Conservation (phyloP, 2,888 invertebrate genomes). For the Dicranocentrus wangi region DNA sequence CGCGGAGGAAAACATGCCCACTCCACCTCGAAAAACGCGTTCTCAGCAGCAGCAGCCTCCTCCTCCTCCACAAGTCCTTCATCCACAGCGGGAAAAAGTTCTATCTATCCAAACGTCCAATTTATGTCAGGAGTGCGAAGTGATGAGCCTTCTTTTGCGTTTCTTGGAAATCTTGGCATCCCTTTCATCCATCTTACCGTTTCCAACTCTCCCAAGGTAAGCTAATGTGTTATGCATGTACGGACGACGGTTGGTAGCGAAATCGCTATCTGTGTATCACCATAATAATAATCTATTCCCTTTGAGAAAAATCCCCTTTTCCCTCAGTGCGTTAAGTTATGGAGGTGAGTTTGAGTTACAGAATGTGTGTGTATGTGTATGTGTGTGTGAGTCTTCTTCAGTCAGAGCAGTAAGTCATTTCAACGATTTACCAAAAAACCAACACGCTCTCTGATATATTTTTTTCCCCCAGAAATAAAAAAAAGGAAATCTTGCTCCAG, state of each 20-base stretch:
- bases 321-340: not conserved
- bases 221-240: slow-evolving; percentile 43
- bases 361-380: too few species aligned
- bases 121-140: slow-evolving; percentile 69
- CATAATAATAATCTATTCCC: not conserved
- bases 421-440: slow-evolving; percentile 31
- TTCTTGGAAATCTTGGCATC: slow-evolving; percentile 72
- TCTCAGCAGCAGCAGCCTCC: slow-evolving; percentile 43
- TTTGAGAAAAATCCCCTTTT: not conserved
- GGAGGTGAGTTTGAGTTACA: too few species aligned
- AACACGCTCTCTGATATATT: not conserved
- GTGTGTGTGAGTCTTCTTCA: too few species aligned
- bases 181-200: slow-evolving; percentile 70
- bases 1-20: slow-evolving; percentile 68
- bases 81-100: slow-evolving; percentile 42
- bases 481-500: not conserved
- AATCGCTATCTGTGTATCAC: slow-evolving; percentile 31
- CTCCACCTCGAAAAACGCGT: slow-evolving; percentile 50
- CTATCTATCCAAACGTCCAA: slow-evolving; percentile 63
- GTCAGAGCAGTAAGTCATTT: slow-evolving; percentile 51
- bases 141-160: slow-evolving; percentile 71
- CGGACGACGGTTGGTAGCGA: too few species aligned
- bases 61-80: slow-evolving; percentile 8
- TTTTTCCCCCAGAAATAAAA: not conserved
- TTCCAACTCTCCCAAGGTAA: slow-evolving; percentile 71